Evolutionary conservation across 2,797 vertebrate genomes (phyloP).

Genomic region (Periophthalmus magnuspinnatus): DNA sequence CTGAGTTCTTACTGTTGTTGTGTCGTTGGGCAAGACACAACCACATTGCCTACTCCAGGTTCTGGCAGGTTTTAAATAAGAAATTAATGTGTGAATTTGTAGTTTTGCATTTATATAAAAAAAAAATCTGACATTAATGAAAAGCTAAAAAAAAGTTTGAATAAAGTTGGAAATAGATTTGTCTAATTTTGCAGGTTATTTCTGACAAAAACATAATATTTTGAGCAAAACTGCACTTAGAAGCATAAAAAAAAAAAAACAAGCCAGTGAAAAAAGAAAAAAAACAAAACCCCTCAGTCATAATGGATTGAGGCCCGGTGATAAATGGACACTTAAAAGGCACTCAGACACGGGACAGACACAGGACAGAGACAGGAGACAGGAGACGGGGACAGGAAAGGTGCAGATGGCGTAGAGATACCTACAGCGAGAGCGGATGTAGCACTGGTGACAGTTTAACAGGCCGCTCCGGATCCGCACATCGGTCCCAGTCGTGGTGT

Average conservation of each 20-base stretch:
- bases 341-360: neutral
- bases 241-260: too few species aligned
- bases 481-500: slow-evolving; percentile 91
- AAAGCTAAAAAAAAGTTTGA: too few species aligned
- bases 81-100: neutral
- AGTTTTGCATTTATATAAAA: too few species aligned
- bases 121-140: too few species aligned
- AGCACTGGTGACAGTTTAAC: slow-evolving; percentile 97
- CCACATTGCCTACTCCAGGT: neutral
- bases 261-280: too few species aligned
- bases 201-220: too few species aligned
- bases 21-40: neutral
- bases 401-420: slow-evolving; percentile 1
- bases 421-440: slow-evolving; percentile 95
- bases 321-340: slow-evolving; percentile 8
- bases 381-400: neutral
- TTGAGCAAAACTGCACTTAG: too few species aligned
- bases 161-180: too few species aligned
- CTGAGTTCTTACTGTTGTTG: neutral
- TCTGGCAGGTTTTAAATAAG: neutral
- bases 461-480: slow-evolving; percentile 95
- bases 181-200: too few species aligned
- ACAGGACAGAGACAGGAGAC: neutral
- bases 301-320: neutral
- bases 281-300: neutral